Percentiles rank a stretch among this genome's conserved stretches.
These are phyloP conservation scores for Chiloscyllium punctatum DNA, from an alignment of 2,797 vertebrate genomes.

Conservation along the genomic window DNA sequence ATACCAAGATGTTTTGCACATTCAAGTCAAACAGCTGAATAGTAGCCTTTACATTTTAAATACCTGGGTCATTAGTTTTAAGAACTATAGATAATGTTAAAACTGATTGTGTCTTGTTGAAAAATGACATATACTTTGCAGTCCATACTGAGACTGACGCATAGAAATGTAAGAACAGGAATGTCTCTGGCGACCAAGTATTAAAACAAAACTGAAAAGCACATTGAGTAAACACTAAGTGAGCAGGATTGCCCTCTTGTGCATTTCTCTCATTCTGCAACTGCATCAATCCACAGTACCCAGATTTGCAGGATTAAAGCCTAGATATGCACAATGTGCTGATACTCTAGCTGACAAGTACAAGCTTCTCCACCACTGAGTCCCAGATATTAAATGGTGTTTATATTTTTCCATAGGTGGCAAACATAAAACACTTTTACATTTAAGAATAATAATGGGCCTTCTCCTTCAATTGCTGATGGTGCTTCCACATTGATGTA, in stretches of 20 bases:
- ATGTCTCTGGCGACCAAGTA: not conserved
- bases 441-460: not conserved
- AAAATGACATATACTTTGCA: not conserved
- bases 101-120: not conserved
- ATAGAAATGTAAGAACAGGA: not conserved
- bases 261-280: not conserved
- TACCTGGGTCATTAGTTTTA: not conserved
- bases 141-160: not conserved
- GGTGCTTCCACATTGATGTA: not conserved
- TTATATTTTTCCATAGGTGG: not conserved
- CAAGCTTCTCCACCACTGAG: not conserved
- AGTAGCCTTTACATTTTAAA: not conserved
- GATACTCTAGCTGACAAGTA: not conserved
- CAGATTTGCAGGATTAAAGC: not conserved
- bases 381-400: not conserved
- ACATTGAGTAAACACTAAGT: not conserved
- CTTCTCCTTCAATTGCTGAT: not conserved
- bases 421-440: not conserved
- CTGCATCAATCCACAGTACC: not conserved
- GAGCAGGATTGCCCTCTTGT: not conserved
- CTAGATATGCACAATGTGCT: not conserved
- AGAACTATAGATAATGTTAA: not conserved
- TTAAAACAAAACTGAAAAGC: not conserved
- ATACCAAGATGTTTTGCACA: not conserved
- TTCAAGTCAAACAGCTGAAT: not conserved